Evolutionary conservation across 2,888 invertebrate species (phyloP), one percentile per base, ranked within the genome.

Genomic region (Drosophila colorata): DNA sequence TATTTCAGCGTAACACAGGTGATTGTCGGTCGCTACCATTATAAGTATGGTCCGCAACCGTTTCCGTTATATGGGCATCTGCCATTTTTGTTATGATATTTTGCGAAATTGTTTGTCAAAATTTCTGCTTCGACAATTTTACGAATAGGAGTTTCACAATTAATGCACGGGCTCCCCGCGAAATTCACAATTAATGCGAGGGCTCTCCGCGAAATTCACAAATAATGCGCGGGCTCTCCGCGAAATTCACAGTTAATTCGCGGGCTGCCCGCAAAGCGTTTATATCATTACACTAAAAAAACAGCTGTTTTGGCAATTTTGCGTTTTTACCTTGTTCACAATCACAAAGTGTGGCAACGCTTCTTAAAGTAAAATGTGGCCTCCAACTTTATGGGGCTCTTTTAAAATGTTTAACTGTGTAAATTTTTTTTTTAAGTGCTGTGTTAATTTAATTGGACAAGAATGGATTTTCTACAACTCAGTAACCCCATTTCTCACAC

Each of bases 1-100:
- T 85, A 95, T 96, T 92, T 98, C 98, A 68, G 94, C 94, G 92
- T 96, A 98, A 57, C 99, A 99, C 84, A 99, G 94, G 93, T 99
- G 99, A 90, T 96, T 96, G 92, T 99, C 99, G 0, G 98, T 98
- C 1, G 99, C 98, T 55, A 99, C 93, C 75, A 99, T 93, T 80
- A 99, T 96, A 87, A 95, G 95, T 13, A 97, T 92, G 0, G 46
- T 94, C 94, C 0, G 69, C 31, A 65, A 89, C 81, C 49, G 73
- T 75, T 53, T 90, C 85, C 3, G 69, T 58, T 7, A 74, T 55
- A 6, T 72, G 60, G 1, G 28, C 40, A 0, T 67, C 86, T 7
- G 72, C 56, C 86, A 88, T 90, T 5, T 49, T 38, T 35, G 0
- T 0, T 20, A 18, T 4, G 1, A 13, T 48, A 14, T 14, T 5